phyloP scores from a whole-genome alignment of 1,140 invertebrate species.

The Saxidomus purpurata region DNA sequence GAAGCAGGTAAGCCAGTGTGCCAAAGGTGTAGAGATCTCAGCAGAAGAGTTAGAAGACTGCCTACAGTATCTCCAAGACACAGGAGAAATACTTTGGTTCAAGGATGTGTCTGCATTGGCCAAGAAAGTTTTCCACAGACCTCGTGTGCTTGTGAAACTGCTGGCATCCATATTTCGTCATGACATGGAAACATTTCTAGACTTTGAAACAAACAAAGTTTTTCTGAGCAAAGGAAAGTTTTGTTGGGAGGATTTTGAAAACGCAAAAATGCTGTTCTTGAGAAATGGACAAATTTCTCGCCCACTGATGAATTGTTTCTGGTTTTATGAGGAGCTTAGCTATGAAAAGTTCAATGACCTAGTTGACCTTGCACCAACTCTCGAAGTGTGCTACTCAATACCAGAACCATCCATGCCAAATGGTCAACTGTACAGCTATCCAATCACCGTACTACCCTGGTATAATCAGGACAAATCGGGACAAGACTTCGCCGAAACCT shows the following conservation, averaged over 20 bases:
- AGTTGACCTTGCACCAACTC: constrained; percentile 79
- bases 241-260: constrained; percentile 72
- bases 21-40: constrained; percentile 71
- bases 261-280: constrained; percentile 76
- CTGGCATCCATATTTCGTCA: constrained; percentile 81
- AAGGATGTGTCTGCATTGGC: constrained; percentile 73
- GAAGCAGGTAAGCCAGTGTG: constrained; percentile 76
- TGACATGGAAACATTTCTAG: constrained; percentile 79
- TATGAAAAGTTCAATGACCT: constrained; percentile 77
- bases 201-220: constrained; percentile 79
- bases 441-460: constrained; percentile 83
- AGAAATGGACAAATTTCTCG: constrained; percentile 82
- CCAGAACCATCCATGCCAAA: constrained; percentile 82
- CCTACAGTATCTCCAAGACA: constrained; percentile 81
- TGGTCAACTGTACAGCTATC: constrained; percentile 70
- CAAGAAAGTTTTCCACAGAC: constrained; percentile 82
- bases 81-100: constrained; percentile 84
- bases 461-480: constrained; percentile 78
- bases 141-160: constrained; percentile 77
- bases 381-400: constrained; percentile 82
- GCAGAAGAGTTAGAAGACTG: constrained; percentile 79
- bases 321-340: constrained; percentile 80
- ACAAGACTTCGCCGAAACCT: constrained; percentile 73
- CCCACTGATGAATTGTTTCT: constrained; percentile 83
- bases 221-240: constrained; percentile 82